These are phyloP conservation scores for Pantherophis vulpinus DNA, from an alignment of 2,797 vertebrate species.

Conservation along the genomic window DNA sequence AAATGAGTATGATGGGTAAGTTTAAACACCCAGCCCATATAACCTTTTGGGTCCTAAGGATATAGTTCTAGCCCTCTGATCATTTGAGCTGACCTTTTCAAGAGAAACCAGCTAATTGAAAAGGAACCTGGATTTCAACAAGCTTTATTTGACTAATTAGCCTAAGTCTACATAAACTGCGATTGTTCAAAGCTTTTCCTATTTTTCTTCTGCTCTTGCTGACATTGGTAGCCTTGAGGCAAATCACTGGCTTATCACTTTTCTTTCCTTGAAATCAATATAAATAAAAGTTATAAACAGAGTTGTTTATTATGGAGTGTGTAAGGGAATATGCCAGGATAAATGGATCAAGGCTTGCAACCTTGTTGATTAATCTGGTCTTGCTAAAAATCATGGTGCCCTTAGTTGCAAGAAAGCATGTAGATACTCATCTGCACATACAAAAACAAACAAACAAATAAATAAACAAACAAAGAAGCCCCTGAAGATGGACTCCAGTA, in stretches of 20 bases:
- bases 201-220: background rate
- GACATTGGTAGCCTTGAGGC: background rate
- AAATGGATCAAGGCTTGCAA: slow-evolving; percentile 16
- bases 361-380: slow-evolving; percentile 17
- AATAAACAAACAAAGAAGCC: background rate
- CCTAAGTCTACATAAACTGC: background rate
- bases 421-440: background rate
- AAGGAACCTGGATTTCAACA: background rate
- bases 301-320: background rate
- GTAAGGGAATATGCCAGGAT: slow-evolving; percentile 11
- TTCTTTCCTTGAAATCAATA: slow-evolving; percentile 16
- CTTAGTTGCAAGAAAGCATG: slow-evolving; percentile 11
- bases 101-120: background rate
- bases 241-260: background rate
- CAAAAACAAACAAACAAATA: background rate
- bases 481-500: too few relatives aligned
- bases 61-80: background rate
- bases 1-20: background rate
- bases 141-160: background rate
- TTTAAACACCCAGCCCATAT: background rate
- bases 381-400: slow-evolving; percentile 1
- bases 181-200: background rate
- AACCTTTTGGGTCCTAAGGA: background rate
- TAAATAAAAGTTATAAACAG: slow-evolving; percentile 31
- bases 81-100: background rate